A percentile compares a stretch with the other conserved stretches of the same genome.
phyloP scores from a whole-genome alignment of 1,140 invertebrate genomes.

The Cepaea nemoralis region DNA sequence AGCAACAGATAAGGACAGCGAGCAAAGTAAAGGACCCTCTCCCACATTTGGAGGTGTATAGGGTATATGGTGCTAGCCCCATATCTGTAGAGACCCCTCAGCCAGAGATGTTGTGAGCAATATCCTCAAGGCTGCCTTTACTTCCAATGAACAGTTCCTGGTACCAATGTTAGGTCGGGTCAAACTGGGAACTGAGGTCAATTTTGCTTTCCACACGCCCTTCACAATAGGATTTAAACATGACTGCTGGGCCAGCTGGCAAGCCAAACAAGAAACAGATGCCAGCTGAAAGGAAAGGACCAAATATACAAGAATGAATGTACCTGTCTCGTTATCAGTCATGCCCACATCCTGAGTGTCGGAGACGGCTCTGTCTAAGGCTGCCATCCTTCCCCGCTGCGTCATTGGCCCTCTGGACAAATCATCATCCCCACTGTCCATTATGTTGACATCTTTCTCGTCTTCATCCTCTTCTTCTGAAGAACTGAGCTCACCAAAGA shows the following conservation, averaged over 20 bases:
- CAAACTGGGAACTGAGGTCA: no score
- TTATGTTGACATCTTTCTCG: slow-evolving; percentile 67
- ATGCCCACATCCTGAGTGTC: background rate
- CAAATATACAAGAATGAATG: background rate
- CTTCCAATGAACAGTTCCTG: no score
- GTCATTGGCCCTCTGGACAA: slow-evolving; percentile 50
- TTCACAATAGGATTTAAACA: no score
- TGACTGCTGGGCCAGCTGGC: background rate
- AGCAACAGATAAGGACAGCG: no score
- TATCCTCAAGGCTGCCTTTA: no score
- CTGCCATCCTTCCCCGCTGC: slow-evolving; percentile 32
- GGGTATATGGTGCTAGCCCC: no score
- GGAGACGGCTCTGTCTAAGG: background rate
- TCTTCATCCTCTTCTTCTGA: slow-evolving; percentile 68
- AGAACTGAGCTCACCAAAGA: slow-evolving; percentile 67
- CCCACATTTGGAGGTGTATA: no score
- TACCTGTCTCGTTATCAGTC: slow-evolving; percentile 24
- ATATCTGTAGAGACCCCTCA: no score
- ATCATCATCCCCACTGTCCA: slow-evolving; percentile 68
- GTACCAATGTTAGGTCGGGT: no score
- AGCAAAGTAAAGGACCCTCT: no score
- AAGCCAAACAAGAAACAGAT: background rate
- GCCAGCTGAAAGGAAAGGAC: background rate
- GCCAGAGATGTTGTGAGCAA: no score
- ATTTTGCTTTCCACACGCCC: no score